Conservation (phyloP, 2,113 vertebrate genomes). For the Mustelus asterias region DNA sequence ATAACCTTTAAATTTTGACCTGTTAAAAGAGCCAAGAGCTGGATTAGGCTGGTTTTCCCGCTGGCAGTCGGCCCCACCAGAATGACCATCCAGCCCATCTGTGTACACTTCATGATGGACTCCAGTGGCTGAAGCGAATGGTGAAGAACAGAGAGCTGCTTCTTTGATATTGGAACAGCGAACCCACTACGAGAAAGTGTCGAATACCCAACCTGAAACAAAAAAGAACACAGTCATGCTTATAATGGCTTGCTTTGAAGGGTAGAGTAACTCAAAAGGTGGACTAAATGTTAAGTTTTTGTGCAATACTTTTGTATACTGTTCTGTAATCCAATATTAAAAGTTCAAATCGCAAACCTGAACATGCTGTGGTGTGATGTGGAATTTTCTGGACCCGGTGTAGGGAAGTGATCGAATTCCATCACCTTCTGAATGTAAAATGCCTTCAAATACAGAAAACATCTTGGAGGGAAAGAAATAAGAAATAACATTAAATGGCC, state of each 20-base stretch:
- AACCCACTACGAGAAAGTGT: constrained; percentile 74
- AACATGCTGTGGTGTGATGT: constrained; percentile 79
- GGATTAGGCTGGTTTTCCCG: constrained; percentile 85
- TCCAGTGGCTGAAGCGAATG: constrained; percentile 79
- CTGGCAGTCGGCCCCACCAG: constrained; percentile 84
- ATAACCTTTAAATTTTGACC: constrained; percentile 81
- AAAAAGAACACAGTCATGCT: not conserved
- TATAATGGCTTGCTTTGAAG: not conserved
- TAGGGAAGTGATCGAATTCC: constrained; percentile 60
- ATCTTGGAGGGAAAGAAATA: constrained; percentile 57
- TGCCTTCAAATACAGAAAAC: constrained; percentile 69
- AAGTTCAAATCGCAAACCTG: constrained; percentile 62
- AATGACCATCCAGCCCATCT: constrained; percentile 94
- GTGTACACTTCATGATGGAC: constrained; percentile 90
- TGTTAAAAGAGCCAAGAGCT: constrained; percentile 80
- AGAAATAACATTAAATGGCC: not conserved
- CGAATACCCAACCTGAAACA: constrained; percentile 79
- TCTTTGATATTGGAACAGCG: constrained; percentile 57
- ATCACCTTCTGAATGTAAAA: constrained; percentile 61
- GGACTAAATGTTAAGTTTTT: not conserved
- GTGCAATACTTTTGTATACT: too few relatives aligned
- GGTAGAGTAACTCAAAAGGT: not conserved
- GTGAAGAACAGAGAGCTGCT: constrained; percentile 76
- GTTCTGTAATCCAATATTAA: too few relatives aligned
- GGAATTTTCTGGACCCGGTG: constrained; percentile 73